Base-by-base conservation (phyloP, 2,113 vertebrate genomes). In the Lepisosteus osseus region DNA sequence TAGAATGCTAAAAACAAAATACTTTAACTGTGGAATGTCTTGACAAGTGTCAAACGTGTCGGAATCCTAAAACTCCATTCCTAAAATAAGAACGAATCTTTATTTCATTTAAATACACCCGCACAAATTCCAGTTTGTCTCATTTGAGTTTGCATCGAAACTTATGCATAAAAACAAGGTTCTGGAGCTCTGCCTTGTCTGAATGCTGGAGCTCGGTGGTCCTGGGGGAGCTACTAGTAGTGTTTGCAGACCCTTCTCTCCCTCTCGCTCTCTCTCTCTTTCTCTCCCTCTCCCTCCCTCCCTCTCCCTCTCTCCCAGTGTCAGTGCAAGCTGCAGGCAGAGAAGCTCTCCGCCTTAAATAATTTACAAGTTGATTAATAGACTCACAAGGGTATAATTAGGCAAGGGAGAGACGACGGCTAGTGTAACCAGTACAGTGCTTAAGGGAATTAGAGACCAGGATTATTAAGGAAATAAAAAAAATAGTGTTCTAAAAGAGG, bases 301-400 rank as follows among this genome's bases (percentile, higher is more conserved):
- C 62, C 79, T 74, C 57, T 82, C 82, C 85, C 83, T 78, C 80
- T 79, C 77, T 80, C 79, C 66, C 87, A 67, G 89, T 94, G 95
- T 97, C 94, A 94, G 95, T 94, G 93, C 86, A 87, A 84, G 93
- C 95, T 93, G 94, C 91, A 96, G 94, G 90, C 93, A 89, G 94
- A 94, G 90, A 92, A 89, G 87, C 94, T 88, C 90, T 90, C 92
- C 87, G 85, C 87, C 86, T 88, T 99, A 95, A 99, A 99, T 98
- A 98, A 99, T 98, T 98, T 94, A 99, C 94, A 92, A 95, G 94
- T 94, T 97, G 97, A 97, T 98, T 98, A 98, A 98, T 97, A 95
- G 95, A 95, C 95, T 95, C 97, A 95, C 96, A 95, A 89, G 96
- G 96, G 97, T 97, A 97, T 98, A 98, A 99, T 98, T 99, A 99